Evolutionary conservation across 2,888 invertebrate genomes (phyloP).

Genomic region (Cephus sareptanus): DNA sequence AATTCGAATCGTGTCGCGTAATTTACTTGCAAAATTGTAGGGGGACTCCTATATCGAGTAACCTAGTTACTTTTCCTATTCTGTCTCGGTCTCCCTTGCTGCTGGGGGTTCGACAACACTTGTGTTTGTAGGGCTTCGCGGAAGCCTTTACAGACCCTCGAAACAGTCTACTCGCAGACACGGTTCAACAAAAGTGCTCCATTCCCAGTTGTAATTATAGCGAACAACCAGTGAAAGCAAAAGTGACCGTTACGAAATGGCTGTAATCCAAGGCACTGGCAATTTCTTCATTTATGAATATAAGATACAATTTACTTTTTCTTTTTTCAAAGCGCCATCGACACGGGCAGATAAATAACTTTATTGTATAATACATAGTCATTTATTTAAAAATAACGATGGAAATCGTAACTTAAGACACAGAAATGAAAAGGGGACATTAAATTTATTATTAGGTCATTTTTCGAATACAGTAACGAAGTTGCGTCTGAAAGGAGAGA

Average conservation of each 20-base stretch:
- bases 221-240: background rate
- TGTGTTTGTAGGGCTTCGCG: constrained; percentile 51
- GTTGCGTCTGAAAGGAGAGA: background rate
- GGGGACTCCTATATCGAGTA: constrained; percentile 24
- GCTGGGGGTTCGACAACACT: constrained; percentile 56
- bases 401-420: background rate
- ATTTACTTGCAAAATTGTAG: background rate
- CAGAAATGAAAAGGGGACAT: background rate
- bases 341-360: no score
- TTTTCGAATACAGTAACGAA: background rate
- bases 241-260: constrained; percentile 29
- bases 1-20: background rate
- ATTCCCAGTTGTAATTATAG: constrained; percentile 9
- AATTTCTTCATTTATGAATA: constrained; percentile 3
- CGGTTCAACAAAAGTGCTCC: constrained; percentile 34
- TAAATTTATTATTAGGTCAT: background rate
- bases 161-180: constrained; percentile 48
- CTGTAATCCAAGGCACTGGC: constrained; percentile 33
- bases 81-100: constrained; percentile 16
- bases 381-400: background rate
- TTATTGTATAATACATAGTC: background rate
- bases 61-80: constrained; percentile 40
- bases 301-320: background rate
- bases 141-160: constrained; percentile 52
- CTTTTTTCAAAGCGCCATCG: background rate